phyloP scores from a whole-genome alignment of 2,113 vertebrate species.

The Garra rufa region DNA sequence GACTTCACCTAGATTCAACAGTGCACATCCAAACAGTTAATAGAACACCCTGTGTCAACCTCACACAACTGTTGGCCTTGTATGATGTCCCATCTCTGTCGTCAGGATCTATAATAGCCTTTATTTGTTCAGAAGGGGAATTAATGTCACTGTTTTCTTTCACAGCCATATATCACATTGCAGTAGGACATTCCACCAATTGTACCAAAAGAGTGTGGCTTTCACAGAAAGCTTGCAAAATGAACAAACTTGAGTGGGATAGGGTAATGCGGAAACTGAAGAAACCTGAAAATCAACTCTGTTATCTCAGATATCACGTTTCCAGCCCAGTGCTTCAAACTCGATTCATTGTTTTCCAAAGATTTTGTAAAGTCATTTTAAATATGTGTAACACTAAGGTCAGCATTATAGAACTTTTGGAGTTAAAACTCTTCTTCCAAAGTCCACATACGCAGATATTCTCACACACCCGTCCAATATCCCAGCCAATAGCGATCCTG shows the following conservation, averaged over 20 bases:
- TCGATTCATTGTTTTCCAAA: not conserved
- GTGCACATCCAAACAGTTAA: not conserved
- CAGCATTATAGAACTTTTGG: not conserved
- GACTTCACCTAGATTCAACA: not conserved
- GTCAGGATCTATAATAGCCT: not conserved
- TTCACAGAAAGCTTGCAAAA: not conserved
- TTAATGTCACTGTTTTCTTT: not conserved
- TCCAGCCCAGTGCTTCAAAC: not conserved
- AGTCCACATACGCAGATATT: slow-evolving; percentile 56
- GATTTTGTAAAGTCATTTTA: not conserved
- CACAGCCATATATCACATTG: too few species aligned
- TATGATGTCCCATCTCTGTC: not conserved
- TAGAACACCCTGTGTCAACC: not conserved
- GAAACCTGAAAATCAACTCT: slow-evolving; percentile 61
- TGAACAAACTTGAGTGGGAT: not conserved
- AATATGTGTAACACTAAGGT: not conserved
- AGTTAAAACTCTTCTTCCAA: not conserved
- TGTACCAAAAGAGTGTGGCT: not conserved
- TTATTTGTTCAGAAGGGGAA: not conserved
- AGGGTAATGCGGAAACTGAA: not conserved
- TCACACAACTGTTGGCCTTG: not conserved
- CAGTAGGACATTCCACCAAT: not conserved
- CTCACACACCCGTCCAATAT: slow-evolving; percentile 52
- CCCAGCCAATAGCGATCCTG: slow-evolving; percentile 64
- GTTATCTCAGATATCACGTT: slow-evolving; percentile 11